Evolutionary conservation across 2,113 vertebrate species (phyloP), one percentile per base, ranked within the genome.

Genomic region (Salvator merianae): DNA sequence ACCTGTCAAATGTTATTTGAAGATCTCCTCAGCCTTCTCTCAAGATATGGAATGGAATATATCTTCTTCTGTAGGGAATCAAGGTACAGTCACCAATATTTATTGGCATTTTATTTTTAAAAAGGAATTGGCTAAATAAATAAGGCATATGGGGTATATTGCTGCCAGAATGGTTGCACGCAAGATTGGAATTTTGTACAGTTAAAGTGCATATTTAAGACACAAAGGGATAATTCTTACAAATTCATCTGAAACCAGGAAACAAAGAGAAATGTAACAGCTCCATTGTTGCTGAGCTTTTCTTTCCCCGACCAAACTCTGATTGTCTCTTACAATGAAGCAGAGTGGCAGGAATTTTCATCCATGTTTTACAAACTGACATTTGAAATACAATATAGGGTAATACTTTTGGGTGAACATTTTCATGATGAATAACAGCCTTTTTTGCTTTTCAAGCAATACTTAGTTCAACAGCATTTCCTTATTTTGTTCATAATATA

Each of bases 91-190:
- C 71, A 76, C 50, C 75, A 84, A 77, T 71, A 78, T 84, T 62
- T 77, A 71, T 47, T 62, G 75, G 66, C 32, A 22, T 40, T 59
- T 81, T 81, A 38, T 74, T 82, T 62, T 81, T 63, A n/a, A 43
- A 63, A 74, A 73, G 55, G 36, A 74, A 82, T 47, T 71, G 50
- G 38, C 75, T 34, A 78, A 84, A 70, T 62, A 84, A 84, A 78
- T 36, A 71, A 71, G 75, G 75, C 50, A 84, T 84, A 28, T 43
- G 38, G 36, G 75, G 30, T 43, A 34, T 43, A 12, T 16, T 71
- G 66, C 30, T 84, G 38, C 75, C 43, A 43, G 66, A 84, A 78
- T 36, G 38, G 28, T 78, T 84, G 75, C 26, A 30, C 36, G 62
- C 43, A 62, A 84, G 14, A 30, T 40, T 50, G 40, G 68, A 18